Conservation (phyloP, 2,797 vertebrate species). For the Enteromius paludinosus region DNA sequence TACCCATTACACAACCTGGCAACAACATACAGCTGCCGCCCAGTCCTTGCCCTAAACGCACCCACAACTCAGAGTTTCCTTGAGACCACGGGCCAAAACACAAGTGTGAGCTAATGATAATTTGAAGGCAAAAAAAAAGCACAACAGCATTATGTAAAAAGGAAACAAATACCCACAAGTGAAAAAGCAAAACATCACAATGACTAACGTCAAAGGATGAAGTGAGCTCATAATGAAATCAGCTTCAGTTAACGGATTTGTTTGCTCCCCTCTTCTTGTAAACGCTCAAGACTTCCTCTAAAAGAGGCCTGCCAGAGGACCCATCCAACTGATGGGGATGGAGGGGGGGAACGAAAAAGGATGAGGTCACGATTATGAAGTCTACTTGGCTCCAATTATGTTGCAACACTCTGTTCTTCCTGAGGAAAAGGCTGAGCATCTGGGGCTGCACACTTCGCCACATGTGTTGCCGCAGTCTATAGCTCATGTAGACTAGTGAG, state of each 20-base stretch:
- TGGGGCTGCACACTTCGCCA: slow-evolving; percentile 32
- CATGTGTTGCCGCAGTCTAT: slow-evolving; percentile 26
- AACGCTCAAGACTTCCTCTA: slow-evolving; percentile 43
- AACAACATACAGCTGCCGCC: slow-evolving; percentile 46
- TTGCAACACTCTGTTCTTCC: slow-evolving; percentile 54
- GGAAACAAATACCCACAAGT: slow-evolving; percentile 47
- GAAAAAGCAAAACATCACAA: slow-evolving; percentile 40
- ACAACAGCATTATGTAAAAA: slow-evolving; percentile 43
- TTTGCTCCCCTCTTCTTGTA: slow-evolving; percentile 35
- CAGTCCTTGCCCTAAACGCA: slow-evolving; percentile 18
- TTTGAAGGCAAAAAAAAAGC: slow-evolving; percentile 32
- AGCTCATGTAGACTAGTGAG: slow-evolving; percentile 6
- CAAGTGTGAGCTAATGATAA: slow-evolving; percentile 46
- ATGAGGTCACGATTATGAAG: slow-evolving; percentile 60
- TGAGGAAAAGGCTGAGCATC: slow-evolving; percentile 42
- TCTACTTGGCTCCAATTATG: slow-evolving; percentile 55
- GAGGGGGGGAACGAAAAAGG: slow-evolving; percentile 29
- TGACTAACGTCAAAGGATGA: slow-evolving; percentile 54
- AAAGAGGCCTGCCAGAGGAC: slow-evolving; percentile 52
- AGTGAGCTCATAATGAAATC: slow-evolving; percentile 49
- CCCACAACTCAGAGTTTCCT: slow-evolving; percentile 56
- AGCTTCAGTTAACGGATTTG: slow-evolving; percentile 41
- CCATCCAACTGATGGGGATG: slow-evolving; percentile 46
- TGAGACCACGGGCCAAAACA: slow-evolving; percentile 51
- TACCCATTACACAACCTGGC: slow-evolving; percentile 63